Percentiles rank a stretch among this genome's conserved stretches.
Conservation (phyloP, 2,888 invertebrate species). For the Lasius platythorax region DNA sequence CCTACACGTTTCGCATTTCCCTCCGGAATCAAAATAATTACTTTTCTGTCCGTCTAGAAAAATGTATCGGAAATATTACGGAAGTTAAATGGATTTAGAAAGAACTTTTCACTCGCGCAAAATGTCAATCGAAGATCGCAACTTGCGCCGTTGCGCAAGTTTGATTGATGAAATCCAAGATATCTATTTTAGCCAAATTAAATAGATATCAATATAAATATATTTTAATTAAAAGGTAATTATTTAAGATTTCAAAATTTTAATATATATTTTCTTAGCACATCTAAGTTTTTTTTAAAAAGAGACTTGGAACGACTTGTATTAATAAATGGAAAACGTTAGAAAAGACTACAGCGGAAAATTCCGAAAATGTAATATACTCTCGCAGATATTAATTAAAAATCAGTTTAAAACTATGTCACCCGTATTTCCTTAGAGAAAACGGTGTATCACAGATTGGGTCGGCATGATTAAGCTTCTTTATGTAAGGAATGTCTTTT, state of each 20-base stretch:
- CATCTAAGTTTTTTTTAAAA: neutral
- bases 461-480: slow-evolving; percentile 43
- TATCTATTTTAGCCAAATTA: neutral
- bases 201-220: neutral
- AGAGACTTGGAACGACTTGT: neutral
- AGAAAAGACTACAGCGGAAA: neutral
- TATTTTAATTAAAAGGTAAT: neutral
- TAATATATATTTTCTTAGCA: neutral
- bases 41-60: slow-evolving; percentile 12
- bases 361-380: neutral
- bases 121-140: slow-evolving; percentile 11
- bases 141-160: neutral
- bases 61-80: slow-evolving; percentile 18
- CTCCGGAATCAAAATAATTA: slow-evolving; percentile 15
- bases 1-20: slow-evolving; percentile 2
- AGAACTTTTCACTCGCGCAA: slow-evolving; percentile 2
- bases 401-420: slow-evolving; percentile 9
- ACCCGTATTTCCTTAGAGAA: neutral
- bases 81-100: slow-evolving; percentile 28
- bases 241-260: neutral
- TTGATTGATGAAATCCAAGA: neutral
- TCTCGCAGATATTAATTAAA: slow-evolving; percentile 29
- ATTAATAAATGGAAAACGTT: neutral
- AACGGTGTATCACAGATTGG: slow-evolving; percentile 29
- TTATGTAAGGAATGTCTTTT: slow-evolving; percentile 46